phyloP scores from a whole-genome alignment of 2,797 vertebrate genomes.

The Tarsius wallacei region DNA sequence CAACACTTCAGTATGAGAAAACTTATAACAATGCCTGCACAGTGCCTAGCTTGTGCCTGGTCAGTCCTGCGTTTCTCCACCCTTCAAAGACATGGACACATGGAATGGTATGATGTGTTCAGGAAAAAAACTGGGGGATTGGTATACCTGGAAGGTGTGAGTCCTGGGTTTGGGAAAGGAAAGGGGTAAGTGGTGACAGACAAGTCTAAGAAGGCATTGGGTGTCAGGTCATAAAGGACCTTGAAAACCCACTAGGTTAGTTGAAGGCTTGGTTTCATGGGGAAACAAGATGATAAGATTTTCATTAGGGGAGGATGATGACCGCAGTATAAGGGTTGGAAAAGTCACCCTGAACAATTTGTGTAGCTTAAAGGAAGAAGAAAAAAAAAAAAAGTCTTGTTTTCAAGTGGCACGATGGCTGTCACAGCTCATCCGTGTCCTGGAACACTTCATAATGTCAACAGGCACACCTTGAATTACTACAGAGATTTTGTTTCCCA shows the following conservation, averaged over 20 bases:
- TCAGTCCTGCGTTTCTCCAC: background rate
- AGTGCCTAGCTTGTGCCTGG: accelerated
- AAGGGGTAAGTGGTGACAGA: accelerated
- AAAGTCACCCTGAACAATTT: background rate
- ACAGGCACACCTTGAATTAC: background rate
- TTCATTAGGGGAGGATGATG: background rate
- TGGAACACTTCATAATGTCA: background rate
- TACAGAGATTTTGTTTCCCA: background rate
- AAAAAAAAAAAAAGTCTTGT: background rate
- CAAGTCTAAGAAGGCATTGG: background rate
- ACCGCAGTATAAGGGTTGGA: background rate
- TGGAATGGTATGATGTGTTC: background rate
- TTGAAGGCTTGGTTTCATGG: background rate
- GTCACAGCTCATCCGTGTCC: background rate
- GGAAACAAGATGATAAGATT: background rate
- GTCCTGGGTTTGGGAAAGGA: background rate
- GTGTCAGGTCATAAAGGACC: background rate
- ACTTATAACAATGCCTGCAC: background rate
- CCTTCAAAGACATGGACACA: background rate
- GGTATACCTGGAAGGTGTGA: background rate
- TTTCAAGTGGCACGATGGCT: background rate
- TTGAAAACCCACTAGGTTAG: background rate
- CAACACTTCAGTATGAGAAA: background rate
- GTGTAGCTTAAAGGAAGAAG: background rate
- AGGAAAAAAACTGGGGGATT: background rate